These are phyloP conservation scores for Florisuga fusca DNA, from an alignment of 2,797 vertebrate species.

Conservation along the genomic window DNA sequence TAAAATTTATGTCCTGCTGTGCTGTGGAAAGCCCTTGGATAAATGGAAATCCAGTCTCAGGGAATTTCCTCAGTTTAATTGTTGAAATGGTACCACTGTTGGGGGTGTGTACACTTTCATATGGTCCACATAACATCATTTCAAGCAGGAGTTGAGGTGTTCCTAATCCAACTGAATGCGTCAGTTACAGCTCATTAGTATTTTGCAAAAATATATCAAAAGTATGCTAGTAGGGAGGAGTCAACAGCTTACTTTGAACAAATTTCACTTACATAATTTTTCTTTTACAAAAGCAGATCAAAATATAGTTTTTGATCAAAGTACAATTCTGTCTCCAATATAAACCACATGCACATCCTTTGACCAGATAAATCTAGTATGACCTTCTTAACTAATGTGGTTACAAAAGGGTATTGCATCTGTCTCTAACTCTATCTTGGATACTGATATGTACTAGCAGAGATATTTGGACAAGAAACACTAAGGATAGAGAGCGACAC, in stretches of 20 bases:
- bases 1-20: background rate
- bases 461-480: background rate
- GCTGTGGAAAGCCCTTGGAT: background rate
- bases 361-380: background rate
- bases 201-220: background rate
- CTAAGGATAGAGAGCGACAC: background rate
- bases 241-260: background rate
- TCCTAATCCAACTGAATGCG: background rate
- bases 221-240: background rate
- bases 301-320: background rate
- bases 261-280: background rate
- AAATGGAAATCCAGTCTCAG: background rate
- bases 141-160: background rate
- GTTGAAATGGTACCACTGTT: background rate
- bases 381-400: background rate
- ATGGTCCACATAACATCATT: rapidly evolving
- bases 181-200: background rate
- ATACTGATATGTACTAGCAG: background rate
- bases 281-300: background rate
- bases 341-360: background rate
- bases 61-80: background rate
- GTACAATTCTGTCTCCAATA: background rate
- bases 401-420: background rate
- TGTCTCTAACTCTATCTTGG: background rate
- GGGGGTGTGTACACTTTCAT: background rate